Evolutionary conservation across 64 coral and sea anemone genomes (phyloP).

Genomic region (Actinia equina): DNA sequence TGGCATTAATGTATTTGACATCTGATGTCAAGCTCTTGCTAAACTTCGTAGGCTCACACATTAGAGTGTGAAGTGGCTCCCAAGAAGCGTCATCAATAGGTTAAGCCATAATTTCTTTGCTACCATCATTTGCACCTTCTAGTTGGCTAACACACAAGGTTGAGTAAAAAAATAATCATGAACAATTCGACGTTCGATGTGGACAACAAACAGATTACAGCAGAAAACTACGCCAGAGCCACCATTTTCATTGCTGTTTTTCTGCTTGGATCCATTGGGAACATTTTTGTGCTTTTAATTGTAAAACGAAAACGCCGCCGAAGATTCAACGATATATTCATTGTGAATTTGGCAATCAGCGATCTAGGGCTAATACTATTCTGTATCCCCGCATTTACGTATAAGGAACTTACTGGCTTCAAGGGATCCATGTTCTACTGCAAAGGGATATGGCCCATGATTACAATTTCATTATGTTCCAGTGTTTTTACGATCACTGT

Average conservation of each 20-base stretch:
- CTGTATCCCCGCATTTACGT: conserved; percentile 54
- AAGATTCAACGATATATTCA: conserved; percentile 72
- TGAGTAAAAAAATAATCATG: conserved; percentile 18
- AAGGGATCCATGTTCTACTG: conserved; percentile 64
- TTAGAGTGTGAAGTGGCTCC: background rate
- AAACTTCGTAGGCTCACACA: background rate
- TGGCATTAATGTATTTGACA: conserved; percentile 13
- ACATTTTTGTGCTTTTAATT: conserved; percentile 65
- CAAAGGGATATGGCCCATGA: conserved; percentile 80
- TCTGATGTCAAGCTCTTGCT: background rate
- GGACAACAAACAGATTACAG: background rate
- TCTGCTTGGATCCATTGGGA: conserved; percentile 62
- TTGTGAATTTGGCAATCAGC: conserved; percentile 61
- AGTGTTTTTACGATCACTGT: conserved; percentile 81
- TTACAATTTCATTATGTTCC: conserved; percentile 64
- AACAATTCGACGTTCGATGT: conserved; percentile 26
- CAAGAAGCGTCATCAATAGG: background rate
- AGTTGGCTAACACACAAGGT: background rate
- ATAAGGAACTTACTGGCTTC: conserved; percentile 40
- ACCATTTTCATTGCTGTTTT: conserved; percentile 54
- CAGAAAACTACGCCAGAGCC: conserved; percentile 30
- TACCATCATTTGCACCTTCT: background rate
- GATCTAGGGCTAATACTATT: conserved; percentile 69
- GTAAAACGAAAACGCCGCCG: conserved; percentile 56
- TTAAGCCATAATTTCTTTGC: background rate